A percentile compares a stretch with the other conserved stretches of the same genome.
These are phyloP conservation scores for Eulemur coronatus DNA, from an alignment of 2,797 vertebrate genomes.

Conservation along the genomic window DNA sequence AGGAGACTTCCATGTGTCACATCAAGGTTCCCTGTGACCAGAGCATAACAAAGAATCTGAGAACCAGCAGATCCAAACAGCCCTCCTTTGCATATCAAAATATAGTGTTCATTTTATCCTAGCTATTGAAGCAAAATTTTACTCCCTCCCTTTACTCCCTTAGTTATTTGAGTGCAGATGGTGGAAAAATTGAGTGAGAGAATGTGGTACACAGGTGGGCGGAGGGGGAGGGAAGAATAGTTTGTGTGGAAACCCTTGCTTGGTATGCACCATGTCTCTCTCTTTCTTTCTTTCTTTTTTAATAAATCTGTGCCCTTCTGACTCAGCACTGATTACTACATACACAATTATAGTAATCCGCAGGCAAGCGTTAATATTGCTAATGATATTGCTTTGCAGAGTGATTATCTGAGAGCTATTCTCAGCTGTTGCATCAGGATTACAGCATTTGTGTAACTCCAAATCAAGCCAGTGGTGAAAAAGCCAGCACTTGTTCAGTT, in stretches of 20 bases:
- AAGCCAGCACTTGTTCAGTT: slow-evolving; percentile 21
- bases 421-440: slow-evolving; percentile 36
- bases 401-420: slow-evolving; percentile 1
- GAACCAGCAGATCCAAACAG: background rate
- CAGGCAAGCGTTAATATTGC: background rate
- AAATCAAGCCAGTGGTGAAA: slow-evolving; percentile 52
- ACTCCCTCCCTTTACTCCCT: too few relatives aligned
- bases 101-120: background rate
- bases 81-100: background rate
- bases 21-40: too few relatives aligned
- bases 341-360: slow-evolving; percentile 47
- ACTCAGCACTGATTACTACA: slow-evolving; percentile 55
- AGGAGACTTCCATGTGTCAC: background rate
- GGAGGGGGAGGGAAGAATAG: background rate
- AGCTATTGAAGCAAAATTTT: background rate
- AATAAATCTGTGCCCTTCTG: slow-evolving; percentile 10
- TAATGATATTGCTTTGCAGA: slow-evolving; percentile 45
- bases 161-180: background rate
- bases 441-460: slow-evolving; percentile 15
- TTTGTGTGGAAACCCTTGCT: background rate
- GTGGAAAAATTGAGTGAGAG: background rate
- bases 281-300: background rate
- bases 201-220: background rate
- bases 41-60: background rate
- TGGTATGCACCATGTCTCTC: background rate